phyloP scores from a whole-genome alignment of 2,797 vertebrate species.

The Aldrovandia affinis region DNA sequence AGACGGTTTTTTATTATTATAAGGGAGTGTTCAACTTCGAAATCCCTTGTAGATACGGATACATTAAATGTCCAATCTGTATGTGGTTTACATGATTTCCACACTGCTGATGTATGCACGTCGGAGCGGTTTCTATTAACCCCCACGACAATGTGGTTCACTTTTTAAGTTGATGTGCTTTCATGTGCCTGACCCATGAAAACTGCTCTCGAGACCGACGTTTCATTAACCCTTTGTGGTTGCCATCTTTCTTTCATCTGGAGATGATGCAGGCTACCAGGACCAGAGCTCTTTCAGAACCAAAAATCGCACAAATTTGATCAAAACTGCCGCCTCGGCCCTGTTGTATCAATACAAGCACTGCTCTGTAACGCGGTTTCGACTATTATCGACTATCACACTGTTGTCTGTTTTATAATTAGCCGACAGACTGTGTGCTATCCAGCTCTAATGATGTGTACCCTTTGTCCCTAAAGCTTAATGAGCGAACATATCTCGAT shows the following conservation, averaged over 20 bases:
- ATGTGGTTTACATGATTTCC: slow-evolving; percentile 25
- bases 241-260: not conserved
- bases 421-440: too few species aligned
- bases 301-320: too few species aligned
- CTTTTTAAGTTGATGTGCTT: slow-evolving; percentile 39
- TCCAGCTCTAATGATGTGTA: too few species aligned
- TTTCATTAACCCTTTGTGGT: slow-evolving; percentile 56
- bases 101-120: not conserved
- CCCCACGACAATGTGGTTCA: slow-evolving; percentile 28
- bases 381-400: too few species aligned
- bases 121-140: slow-evolving; percentile 19
- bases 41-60: not conserved
- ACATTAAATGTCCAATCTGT: not conserved
- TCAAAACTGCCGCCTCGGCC: too few species aligned
- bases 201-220: slow-evolving; percentile 41
- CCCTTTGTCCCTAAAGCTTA: too few species aligned
- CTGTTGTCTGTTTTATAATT: too few species aligned
- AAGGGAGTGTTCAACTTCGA: not conserved
- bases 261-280: too few species aligned
- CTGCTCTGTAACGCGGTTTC: too few species aligned
- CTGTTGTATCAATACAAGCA: too few species aligned
- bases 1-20: not conserved
- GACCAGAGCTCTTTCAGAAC: too few species aligned
- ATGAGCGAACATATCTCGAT: too few species aligned
- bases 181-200: slow-evolving; percentile 56